These are phyloP conservation scores for Vanessa atalanta DNA, from an alignment of 1,140 invertebrate species.

Conservation along the genomic window DNA sequence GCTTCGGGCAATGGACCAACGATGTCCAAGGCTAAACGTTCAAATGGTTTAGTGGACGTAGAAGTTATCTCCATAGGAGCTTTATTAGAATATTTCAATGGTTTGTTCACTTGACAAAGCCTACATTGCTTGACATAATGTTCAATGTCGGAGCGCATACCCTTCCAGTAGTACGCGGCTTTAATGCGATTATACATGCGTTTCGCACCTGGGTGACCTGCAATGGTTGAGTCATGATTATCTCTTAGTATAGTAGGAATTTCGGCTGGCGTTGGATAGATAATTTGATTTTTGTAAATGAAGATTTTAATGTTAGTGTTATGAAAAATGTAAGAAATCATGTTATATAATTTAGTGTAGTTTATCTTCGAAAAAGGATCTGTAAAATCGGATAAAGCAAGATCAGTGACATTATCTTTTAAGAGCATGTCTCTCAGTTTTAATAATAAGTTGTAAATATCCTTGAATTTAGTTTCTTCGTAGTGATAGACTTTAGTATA, in stretches of 20 bases:
- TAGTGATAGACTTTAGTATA: slow-evolving; percentile 50
- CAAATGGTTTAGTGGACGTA: too few species aligned
- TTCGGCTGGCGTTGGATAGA: slow-evolving; percentile 33
- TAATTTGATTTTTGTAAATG: slow-evolving; percentile 34
- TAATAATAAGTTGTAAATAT: slow-evolving; percentile 41
- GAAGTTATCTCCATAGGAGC: too few species aligned
- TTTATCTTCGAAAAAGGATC: slow-evolving; percentile 35
- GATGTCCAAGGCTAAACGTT: too few species aligned
- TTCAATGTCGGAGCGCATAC: neutral
- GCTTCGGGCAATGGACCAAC: too few species aligned
- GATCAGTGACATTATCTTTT: neutral
- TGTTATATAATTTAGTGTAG: slow-evolving; percentile 32
- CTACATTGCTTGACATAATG: slow-evolving; percentile 33
- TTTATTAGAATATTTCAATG: too few species aligned
- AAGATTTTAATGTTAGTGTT: slow-evolving; percentile 24
- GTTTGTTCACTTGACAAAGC: slow-evolving; percentile 38
- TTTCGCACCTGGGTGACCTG: slow-evolving; percentile 30
- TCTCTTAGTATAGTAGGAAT: slow-evolving; percentile 35
- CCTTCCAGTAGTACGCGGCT: slow-evolving; percentile 19
- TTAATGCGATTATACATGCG: slow-evolving; percentile 34
- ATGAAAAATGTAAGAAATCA: slow-evolving; percentile 31
- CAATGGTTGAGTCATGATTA: slow-evolving; percentile 38
- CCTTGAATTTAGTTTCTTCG: slow-evolving; percentile 32
- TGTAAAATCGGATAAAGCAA: slow-evolving; percentile 35
- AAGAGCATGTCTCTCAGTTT: slow-evolving; percentile 26